These are phyloP conservation scores for Eulithis prunata DNA, from an alignment of 2,888 invertebrate genomes.

Conservation along the genomic window DNA sequence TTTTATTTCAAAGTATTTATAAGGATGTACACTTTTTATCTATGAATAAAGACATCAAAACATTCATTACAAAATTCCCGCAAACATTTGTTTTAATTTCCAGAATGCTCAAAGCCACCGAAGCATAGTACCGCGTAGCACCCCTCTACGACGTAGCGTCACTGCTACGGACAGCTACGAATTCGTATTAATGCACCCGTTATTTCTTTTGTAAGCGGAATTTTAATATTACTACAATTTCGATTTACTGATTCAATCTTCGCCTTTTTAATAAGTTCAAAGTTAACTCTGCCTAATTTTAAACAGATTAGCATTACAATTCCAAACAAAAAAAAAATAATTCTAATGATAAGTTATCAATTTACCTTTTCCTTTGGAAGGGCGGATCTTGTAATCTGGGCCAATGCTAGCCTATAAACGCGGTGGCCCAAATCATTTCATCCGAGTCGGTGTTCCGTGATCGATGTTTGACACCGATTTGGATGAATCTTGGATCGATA, in stretches of 20 bases:
- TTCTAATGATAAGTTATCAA: background rate
- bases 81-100: conserved; percentile 2
- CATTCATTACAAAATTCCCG: background rate
- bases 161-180: conserved; percentile 32
- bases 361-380: background rate
- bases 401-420: conserved; percentile 49
- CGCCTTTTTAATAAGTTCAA: no score
- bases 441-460: conserved; percentile 45
- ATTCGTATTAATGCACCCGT: conserved; percentile 22
- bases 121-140: conserved; percentile 20
- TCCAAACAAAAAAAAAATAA: background rate
- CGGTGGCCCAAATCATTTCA: conserved; percentile 56
- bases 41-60: background rate
- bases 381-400: conserved; percentile 27
- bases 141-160: conserved; percentile 23
- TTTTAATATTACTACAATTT: conserved; percentile 5
- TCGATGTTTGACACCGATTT: conserved; percentile 16
- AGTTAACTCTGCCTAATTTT: no score
- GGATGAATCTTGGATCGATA: background rate
- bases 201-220: conserved; percentile 14
- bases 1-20: no score
- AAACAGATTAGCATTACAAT: no score
- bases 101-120: conserved; percentile 8
- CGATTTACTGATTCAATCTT: no score
- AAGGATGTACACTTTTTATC: no score